Conservation (phyloP, 2,113 vertebrate species). For the Nicator chloris region DNA sequence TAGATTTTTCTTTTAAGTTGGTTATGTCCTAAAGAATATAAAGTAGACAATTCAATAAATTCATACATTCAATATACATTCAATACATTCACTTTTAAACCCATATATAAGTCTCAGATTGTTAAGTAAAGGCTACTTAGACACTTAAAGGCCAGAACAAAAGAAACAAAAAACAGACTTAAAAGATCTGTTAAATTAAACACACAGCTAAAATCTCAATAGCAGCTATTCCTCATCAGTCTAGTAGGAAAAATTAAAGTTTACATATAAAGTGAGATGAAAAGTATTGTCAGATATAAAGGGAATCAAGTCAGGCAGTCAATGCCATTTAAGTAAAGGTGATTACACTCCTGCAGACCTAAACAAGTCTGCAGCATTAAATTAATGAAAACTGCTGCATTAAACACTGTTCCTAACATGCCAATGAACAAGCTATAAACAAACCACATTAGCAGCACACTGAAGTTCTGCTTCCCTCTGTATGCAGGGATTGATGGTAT, state of each 20-base stretch:
- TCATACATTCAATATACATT: too few species aligned
- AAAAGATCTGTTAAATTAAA: not conserved
- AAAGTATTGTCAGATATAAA: not conserved
- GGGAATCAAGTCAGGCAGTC: not conserved
- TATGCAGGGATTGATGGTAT: not conserved
- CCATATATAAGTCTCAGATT: not conserved
- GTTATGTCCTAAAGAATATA: not conserved
- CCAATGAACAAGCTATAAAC: not conserved
- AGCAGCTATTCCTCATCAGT: not conserved
- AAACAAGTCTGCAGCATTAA: not conserved
- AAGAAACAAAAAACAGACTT: not conserved
- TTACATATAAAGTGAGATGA: not conserved
- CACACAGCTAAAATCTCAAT: not conserved
- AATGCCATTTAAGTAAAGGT: not conserved
- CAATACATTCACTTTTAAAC: not conserved
- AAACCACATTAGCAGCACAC: not conserved
- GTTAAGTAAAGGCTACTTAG: not conserved
- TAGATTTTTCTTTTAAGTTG: not conserved
- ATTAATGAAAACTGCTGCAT: not conserved
- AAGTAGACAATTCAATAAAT: not conserved
- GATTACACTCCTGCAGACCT: not conserved
- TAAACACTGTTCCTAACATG: not conserved
- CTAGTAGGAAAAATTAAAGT: not conserved
- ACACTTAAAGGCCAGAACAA: not conserved
- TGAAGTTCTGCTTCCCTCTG: not conserved